Base-by-base conservation (phyloP, 2,888 invertebrate genomes). In the Polyploca ridens region DNA sequence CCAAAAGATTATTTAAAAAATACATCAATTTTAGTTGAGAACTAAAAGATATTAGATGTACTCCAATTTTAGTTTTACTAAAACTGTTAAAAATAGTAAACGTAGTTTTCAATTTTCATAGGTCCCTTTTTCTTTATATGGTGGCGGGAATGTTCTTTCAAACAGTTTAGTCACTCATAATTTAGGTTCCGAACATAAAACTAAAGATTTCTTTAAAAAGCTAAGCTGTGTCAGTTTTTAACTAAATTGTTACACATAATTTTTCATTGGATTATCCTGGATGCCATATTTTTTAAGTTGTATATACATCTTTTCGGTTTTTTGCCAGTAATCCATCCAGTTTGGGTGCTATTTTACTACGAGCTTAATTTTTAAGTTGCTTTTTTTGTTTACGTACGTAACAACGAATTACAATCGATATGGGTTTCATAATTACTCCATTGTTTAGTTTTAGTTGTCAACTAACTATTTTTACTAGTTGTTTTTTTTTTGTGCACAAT, bases 351-450 rank as follows among this genome's bases (percentile, higher is more conserved):
- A 90, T 87, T 85, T 81, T 75, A 64, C 66, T 62, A 65, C 62
- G 64, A 69, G 78, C 77, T 81, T 79, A 68, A 76, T 69, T 79
- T 64, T 80, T 81, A 75, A 69, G 74, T 80, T 81, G 77, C 80
- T 79, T 76, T 73, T 71, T 65, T 62, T 68, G 67, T 73, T 71
- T 78, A 69, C 62, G 67, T 70, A 69, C 79, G 81, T 86, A 86
- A 91, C 93, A 92, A 91, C 91, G 92, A 92, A 90, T 76, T 72
- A 70, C 67, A 70, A 63, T 79, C 84, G 94, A 86, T 91, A 86
- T 89, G 73, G 76, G 94, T 94, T 94, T 94, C 94, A 94, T 93
- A 93, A 64, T 79, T 91, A 91, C 90, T 78, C 90, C 94, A 94
- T 94, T 94, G 93, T 78, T 77, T 75, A 72, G 74, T 78, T 78